Conservation (phyloP, 2,797 vertebrate species). For the Coracias cyanogaster region DNA sequence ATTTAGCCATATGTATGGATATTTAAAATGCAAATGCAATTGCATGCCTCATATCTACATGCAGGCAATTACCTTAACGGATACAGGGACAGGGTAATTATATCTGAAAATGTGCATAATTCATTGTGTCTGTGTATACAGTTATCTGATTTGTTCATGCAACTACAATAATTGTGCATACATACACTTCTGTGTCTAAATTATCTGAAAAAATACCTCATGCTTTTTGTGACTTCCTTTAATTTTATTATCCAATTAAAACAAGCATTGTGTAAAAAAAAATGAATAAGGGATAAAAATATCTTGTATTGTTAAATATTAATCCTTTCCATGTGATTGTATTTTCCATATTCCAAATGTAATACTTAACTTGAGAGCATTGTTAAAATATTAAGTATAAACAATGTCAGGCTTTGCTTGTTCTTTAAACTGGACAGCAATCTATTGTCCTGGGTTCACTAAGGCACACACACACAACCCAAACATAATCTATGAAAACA, state of each 20-base stretch:
- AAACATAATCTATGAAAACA: neutral
- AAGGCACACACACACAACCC: neutral
- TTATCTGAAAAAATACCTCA: neutral
- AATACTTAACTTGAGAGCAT: neutral
- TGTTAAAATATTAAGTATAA: neutral
- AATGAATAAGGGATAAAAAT: neutral
- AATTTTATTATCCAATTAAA: conserved; percentile 6
- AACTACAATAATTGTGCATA: neutral
- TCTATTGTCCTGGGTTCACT: neutral
- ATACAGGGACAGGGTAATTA: conserved; percentile 2
- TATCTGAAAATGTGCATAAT: conserved; percentile 24
- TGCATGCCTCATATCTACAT: neutral
- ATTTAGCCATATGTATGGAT: neutral
- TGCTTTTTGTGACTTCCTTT: neutral
- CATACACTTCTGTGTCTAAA: neutral
- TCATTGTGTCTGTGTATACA: neutral
- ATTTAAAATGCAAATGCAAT: conserved; percentile 40
- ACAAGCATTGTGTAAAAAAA: neutral
- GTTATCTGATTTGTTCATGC: conserved; percentile 16
- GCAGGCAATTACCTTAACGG: neutral
- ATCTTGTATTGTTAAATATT: neutral
- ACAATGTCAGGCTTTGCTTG: neutral
- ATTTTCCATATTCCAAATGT: neutral
- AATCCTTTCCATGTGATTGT: neutral
- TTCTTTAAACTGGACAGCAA: neutral